phyloP scores from a whole-genome alignment of 1,140 invertebrate species.

The Helicoverpa armigera region DNA sequence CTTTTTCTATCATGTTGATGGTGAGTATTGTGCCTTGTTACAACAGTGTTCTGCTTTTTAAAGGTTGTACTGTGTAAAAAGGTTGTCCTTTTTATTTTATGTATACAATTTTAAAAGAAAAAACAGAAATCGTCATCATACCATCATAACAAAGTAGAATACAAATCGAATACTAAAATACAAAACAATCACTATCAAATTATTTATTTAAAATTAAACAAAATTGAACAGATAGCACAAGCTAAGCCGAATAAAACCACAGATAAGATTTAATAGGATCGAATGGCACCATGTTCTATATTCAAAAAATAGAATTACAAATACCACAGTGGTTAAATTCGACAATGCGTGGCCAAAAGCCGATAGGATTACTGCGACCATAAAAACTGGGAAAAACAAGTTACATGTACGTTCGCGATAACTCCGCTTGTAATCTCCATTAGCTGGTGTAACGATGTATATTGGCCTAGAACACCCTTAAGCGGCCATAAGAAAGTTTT shows the following conservation, averaged over 20 bases:
- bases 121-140: too few species aligned
- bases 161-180: too few species aligned
- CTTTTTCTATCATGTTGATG: too few species aligned
- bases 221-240: background rate
- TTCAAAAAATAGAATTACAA: slow-evolving; percentile 20
- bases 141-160: too few species aligned
- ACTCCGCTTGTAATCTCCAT: slow-evolving; percentile 40
- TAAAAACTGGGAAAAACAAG: slow-evolving; percentile 27
- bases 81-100: too few species aligned
- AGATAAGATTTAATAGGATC: background rate
- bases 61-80: too few species aligned
- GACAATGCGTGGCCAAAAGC: slow-evolving; percentile 26
- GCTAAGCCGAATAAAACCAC: background rate
- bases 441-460: slow-evolving; percentile 47
- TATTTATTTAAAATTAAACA: too few species aligned
- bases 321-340: background rate
- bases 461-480: slow-evolving; percentile 26
- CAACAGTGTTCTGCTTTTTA: too few species aligned
- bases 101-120: too few species aligned
- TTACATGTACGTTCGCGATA: slow-evolving; percentile 30
- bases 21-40: too few species aligned
- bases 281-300: slow-evolving; percentile 14
- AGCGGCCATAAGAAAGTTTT: slow-evolving; percentile 55
- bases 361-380: background rate
- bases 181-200: too few species aligned